These are phyloP conservation scores for Glareola pratincola DNA, from an alignment of 2,113 vertebrate species.

Conservation along the genomic window DNA sequence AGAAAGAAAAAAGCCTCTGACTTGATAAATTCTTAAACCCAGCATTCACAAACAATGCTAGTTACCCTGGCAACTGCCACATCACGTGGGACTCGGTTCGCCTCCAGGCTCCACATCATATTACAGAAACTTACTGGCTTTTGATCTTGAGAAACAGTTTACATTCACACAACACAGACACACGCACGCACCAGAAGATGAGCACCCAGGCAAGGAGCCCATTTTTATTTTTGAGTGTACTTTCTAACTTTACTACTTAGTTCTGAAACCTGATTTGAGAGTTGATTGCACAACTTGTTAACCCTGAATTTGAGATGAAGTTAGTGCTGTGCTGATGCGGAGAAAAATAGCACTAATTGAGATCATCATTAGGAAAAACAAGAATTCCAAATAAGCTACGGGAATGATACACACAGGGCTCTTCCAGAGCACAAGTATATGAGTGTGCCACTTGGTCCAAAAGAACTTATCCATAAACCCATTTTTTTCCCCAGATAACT, in stretches of 20 bases:
- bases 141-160: not conserved
- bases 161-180: not conserved
- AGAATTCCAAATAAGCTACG: not conserved
- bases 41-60: conserved; percentile 32
- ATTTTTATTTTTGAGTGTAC: not conserved
- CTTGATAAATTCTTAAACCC: not conserved
- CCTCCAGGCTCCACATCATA: not conserved
- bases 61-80: conserved; percentile 56
- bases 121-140: not conserved
- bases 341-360: not conserved
- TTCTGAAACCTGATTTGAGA: not conserved
- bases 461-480: not conserved
- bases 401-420: not conserved
- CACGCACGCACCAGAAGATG: not conserved
- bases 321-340: not conserved
- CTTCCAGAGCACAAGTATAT: not conserved
- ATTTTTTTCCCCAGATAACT: not conserved
- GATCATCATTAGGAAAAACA: not conserved
- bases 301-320: not conserved
- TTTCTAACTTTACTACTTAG: not conserved
- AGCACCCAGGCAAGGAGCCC: not conserved
- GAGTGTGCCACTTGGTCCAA: not conserved
- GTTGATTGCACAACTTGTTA: not conserved
- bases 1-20: not conserved
- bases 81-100: not conserved